These are phyloP conservation scores for Lynx canadensis DNA, from an alignment of 2,113 vertebrate species.

Conservation along the genomic window DNA sequence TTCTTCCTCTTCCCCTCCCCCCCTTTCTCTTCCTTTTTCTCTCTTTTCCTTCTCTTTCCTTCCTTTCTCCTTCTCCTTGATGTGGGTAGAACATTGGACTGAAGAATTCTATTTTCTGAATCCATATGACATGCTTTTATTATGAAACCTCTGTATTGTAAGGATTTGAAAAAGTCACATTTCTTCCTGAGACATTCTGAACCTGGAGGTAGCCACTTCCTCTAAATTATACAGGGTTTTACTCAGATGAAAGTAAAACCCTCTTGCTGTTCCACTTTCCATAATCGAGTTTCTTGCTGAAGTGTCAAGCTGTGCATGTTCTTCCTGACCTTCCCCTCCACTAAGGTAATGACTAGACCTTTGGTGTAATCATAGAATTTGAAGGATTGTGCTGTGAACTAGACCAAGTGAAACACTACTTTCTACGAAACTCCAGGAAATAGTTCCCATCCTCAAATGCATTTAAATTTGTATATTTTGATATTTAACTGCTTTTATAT, in stretches of 20 bases:
- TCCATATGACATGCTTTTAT: background rate
- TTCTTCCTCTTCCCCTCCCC: too few species aligned
- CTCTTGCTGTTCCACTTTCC: background rate
- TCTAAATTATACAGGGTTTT: background rate
- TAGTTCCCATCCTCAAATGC: background rate
- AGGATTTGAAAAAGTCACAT: conserved; percentile 47
- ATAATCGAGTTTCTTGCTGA: background rate
- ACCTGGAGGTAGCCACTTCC: background rate
- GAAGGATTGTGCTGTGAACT: background rate
- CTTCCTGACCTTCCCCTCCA: background rate
- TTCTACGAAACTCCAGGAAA: background rate
- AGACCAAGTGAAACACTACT: background rate
- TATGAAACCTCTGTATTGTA: background rate
- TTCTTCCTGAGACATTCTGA: background rate
- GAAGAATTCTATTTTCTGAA: background rate
- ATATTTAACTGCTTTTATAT: conserved; percentile 7
- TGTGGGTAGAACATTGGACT: background rate
- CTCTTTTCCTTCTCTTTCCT: background rate
- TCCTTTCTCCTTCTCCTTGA: background rate
- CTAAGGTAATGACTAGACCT: background rate
- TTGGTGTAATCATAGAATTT: background rate
- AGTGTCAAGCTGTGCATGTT: background rate
- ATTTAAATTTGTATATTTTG: background rate
- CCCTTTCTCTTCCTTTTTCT: too few species aligned
- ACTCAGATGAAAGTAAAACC: background rate